These are phyloP conservation scores for Anthophora plumipes DNA, from an alignment of 2,888 invertebrate genomes.

Conservation along the genomic window DNA sequence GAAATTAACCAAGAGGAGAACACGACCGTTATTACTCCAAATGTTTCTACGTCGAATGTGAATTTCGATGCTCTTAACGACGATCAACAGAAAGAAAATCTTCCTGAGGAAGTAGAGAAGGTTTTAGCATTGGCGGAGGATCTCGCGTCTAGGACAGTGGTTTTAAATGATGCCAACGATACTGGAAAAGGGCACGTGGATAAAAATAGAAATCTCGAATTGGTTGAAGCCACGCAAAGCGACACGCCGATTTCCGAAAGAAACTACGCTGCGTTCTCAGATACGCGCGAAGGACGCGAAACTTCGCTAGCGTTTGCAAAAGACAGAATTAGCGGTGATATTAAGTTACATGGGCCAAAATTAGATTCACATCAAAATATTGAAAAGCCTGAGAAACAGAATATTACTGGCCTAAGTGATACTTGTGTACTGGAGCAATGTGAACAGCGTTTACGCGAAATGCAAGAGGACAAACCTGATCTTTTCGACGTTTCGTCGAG, in stretches of 20 bases:
- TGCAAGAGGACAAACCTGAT: conserved; percentile 16
- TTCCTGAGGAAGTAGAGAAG: conserved; percentile 62
- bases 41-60: conserved; percentile 77
- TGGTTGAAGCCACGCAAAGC: neutral
- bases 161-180: neutral
- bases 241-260: conserved; percentile 3
- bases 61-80: conserved; percentile 60
- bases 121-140: conserved; percentile 71
- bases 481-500: conserved; percentile 23
- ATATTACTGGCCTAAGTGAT: conserved; percentile 37
- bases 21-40: conserved; percentile 79
- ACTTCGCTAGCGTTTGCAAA: conserved; percentile 40
- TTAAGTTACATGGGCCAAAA: conserved; percentile 61
- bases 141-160: conserved; percentile 57
- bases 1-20: conserved; percentile 78
- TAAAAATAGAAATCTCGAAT: conserved; percentile 27
- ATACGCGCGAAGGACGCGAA: conserved; percentile 28
- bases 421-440: neutral
- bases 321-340: conserved; percentile 65
- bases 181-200: neutral
- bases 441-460: neutral
- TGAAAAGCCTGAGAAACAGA: conserved; percentile 47
- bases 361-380: conserved; percentile 58
- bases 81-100: conserved; percentile 56
- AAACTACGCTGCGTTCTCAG: conserved; percentile 1